Conservation (phyloP, 2,888 invertebrate species). For the Chouioia cunea region DNA sequence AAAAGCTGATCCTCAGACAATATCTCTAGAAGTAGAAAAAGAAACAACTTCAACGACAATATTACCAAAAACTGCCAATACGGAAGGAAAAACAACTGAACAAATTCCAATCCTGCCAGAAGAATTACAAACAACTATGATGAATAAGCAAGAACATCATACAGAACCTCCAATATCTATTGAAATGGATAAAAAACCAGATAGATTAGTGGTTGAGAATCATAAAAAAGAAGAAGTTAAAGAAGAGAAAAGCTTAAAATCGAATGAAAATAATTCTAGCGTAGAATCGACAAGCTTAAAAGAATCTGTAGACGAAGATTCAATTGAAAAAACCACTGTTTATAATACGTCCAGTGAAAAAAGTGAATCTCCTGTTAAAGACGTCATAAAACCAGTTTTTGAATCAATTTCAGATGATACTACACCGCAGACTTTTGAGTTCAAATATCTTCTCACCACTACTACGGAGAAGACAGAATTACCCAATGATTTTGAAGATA, state of each 20-base stretch:
- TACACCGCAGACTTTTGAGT: conserved; percentile 55
- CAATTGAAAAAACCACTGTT: conserved; percentile 12
- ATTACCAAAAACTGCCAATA: conserved; percentile 37
- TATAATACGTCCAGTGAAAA: conserved; percentile 11
- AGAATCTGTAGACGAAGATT: conserved; percentile 22
- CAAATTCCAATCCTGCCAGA: conserved; percentile 64
- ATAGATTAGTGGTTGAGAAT: conserved; percentile 1
- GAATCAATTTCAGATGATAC: conserved; percentile 60
- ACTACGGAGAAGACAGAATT: conserved; percentile 47
- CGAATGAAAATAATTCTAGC: conserved; percentile 5
- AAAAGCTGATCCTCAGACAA: conserved; percentile 49
- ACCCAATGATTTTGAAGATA: conserved; percentile 48
- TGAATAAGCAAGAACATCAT: conserved; percentile 34
- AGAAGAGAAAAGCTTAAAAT: conserved; percentile 1
- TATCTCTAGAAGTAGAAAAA: conserved; percentile 43
- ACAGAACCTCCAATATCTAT: conserved; percentile 33
- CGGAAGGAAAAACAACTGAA: conserved; percentile 61
- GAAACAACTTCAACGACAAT: conserved; percentile 49
- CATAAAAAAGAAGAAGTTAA: conserved; percentile 7
- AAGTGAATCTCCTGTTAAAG: neutral
- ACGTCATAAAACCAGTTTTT: conserved; percentile 62
- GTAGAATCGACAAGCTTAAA: conserved; percentile 17
- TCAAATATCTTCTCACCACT: conserved; percentile 55
- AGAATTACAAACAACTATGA: conserved; percentile 60
- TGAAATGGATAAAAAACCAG: conserved; percentile 34